Evolutionary conservation across 2,113 vertebrate genomes (phyloP), one percentile per base, ranked within the genome.

Genomic region (Abramis brama): DNA sequence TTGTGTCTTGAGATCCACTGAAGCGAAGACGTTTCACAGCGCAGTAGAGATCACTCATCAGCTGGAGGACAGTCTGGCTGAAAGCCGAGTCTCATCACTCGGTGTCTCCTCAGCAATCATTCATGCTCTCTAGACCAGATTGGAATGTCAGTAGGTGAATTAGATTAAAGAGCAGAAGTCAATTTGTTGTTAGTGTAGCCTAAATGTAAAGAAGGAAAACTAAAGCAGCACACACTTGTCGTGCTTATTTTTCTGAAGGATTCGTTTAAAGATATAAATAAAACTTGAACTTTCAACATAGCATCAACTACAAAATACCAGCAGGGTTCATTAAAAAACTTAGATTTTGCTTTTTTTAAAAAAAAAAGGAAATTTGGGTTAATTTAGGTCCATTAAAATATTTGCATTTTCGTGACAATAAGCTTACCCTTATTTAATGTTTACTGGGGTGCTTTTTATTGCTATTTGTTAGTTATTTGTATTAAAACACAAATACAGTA

Each of bases 31-130:
- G 39, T 50, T 47, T 50, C 59, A 57, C 55, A 64, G 8, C 12
- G 0, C 12, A 0, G 23, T 80, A 4, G 59, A 66, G 3, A 81
- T 64, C 59, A 66, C 25, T 81, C 59, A 64, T 47, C 25, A 82
- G 79, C 45, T 68, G 59, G 39, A 64, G 19, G 79, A 81, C 5
- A 39, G 77, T 62, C 59, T 81, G 79, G 60, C 60, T 39, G 64
- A 6, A 21, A 23, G 79, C 43, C 0, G 11, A 70, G 4, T 1
- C 79, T 27, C 39, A 21, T 12, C n/a, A 25, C n/a, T 79, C 19
- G 45, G 36, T 15, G 13, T 60, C 36, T 75, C 71, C 8, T 43
- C 71, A 25, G 52, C 55, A 23, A 27, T 60, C 55, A n/a, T 57
- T 55, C n/a, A 60, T 3, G 77, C 77, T 59, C 30, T 39, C 25